Evolutionary conservation across 2,113 vertebrate genomes (phyloP).

Genomic region (Hydrochoerus hydrochaeris): DNA sequence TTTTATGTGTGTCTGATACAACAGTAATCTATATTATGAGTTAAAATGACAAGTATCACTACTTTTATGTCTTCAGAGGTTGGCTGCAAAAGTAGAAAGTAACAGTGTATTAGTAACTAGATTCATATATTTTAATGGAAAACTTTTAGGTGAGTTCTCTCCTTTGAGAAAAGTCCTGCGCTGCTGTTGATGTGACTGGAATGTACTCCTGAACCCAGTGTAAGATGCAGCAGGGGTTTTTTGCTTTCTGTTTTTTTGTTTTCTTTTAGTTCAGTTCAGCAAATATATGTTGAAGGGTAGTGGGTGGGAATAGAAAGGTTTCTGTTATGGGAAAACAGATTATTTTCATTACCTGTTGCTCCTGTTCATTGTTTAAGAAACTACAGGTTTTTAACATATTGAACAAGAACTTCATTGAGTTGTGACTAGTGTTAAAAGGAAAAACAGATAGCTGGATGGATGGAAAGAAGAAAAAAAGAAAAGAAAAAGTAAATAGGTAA

Average conservation of each 20-base stretch:
- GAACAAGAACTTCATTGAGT: neutral
- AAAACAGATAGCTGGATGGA: neutral
- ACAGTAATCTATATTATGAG: neutral
- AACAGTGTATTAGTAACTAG: neutral
- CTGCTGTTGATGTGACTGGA: neutral
- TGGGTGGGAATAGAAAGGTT: slow-evolving; percentile 13
- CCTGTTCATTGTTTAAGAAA: neutral
- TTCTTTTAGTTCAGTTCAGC: neutral
- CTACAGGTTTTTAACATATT: slow-evolving; percentile 21
- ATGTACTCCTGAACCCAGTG: neutral
- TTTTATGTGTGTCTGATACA: neutral
- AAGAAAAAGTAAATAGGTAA: neutral
- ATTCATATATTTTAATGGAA: neutral
- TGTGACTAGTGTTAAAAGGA: slow-evolving; percentile 12
- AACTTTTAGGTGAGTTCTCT: neutral
- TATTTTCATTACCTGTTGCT: slow-evolving; percentile 11
- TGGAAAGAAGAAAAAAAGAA: neutral
- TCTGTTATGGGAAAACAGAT: slow-evolving; percentile 30
- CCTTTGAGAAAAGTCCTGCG: slow-evolving; percentile 6
- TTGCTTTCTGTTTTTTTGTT: neutral
- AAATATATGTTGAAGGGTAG: neutral
- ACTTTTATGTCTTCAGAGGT: neutral
- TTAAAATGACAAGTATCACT: neutral
- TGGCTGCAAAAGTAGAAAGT: neutral
- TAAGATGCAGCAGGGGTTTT: neutral